A percentile compares a stretch with the other conserved stretches of the same genome.
phyloP scores from a whole-genome alignment of 2,888 invertebrate species.

The Phasia obesa region DNA sequence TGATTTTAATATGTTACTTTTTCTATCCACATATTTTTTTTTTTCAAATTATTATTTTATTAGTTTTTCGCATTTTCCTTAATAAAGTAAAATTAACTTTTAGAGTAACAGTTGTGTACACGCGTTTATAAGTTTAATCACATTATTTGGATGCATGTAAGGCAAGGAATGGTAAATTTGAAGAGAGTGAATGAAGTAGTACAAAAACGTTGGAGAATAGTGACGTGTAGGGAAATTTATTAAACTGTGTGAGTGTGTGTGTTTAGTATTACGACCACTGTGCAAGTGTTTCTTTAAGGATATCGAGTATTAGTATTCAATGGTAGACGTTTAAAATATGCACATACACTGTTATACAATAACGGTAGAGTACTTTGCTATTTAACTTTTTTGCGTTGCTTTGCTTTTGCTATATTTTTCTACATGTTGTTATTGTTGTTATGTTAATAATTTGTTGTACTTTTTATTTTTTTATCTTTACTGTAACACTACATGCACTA shows the following conservation, averaged over 20 bases:
- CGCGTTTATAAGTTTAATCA: slow-evolving; percentile 65
- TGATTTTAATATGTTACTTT: not conserved
- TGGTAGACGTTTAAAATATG: slow-evolving; percentile 41
- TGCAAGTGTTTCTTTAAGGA: slow-evolving; percentile 5
- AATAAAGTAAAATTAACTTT: slow-evolving; percentile 41
- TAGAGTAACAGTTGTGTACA: slow-evolving; percentile 38
- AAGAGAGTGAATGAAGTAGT: slow-evolving; percentile 4
- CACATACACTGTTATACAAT: slow-evolving; percentile 25
- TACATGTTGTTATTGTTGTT: slow-evolving; percentile 26
- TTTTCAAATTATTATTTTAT: slow-evolving; percentile 1
- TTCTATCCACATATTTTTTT: slow-evolving; percentile 2
- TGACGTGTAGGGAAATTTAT: not conserved
- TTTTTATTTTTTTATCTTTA: slow-evolving; percentile 26
- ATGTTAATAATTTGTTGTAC: slow-evolving; percentile 27
- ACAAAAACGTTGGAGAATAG: slow-evolving; percentile 13
- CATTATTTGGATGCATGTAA: slow-evolving; percentile 62
- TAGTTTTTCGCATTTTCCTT: slow-evolving; percentile 3
- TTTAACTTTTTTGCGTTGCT: slow-evolving; percentile 23
- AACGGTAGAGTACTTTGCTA: slow-evolving; percentile 35
- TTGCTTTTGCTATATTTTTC: slow-evolving; percentile 5
- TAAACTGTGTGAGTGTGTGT: slow-evolving; percentile 1
- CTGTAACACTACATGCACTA: slow-evolving; percentile 28
- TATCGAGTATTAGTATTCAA: slow-evolving; percentile 21
- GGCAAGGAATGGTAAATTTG: slow-evolving; percentile 63
- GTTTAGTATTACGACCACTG: not conserved